Base-by-base conservation (phyloP, 2,888 invertebrate genomes). In the Pseudococcus longispinus region DNA sequence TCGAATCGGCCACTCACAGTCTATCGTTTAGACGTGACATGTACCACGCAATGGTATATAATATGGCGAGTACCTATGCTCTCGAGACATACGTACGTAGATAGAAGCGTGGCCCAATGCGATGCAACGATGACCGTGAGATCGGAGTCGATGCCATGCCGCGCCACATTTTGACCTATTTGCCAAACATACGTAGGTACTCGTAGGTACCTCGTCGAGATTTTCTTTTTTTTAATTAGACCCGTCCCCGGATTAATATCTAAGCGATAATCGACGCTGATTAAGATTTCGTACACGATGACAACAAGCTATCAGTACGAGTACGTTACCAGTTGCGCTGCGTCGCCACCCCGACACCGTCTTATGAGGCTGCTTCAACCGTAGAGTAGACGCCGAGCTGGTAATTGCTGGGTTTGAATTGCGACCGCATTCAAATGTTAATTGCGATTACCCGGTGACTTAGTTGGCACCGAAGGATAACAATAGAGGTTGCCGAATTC, bases 101-200 rank as follows among this genome's bases (percentile, higher is more conserved):
- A 80, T 37, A 44, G 80, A 80, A 80, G 80, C 80, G 80, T 80
- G 80, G 80, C 80, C 80, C n/a, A 80, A 80, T 80, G 44, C n/a
- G 4, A n/a, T 32, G 8, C 37, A 9, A 37, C 37, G 60, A 60
- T 23, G 60, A 60, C 60, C 60, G 60, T 60, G 60, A 60, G 60
- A 60, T 60, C 60, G 20, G 37, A 55, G 55, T 55, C 37, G 37
- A 37, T 37, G 37, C 37, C n/a, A n/a, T n/a, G n/a, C n/a, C n/a
- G 46, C 46, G n/a, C 2, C 5, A 23, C 5, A 23, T 60, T 60
- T 23, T 60, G 60, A 60, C 60, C 60, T 60, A 60, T 60, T 60
- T 60, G 60, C 20, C 60, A 23, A 55, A 23, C 23, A 15, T 29
- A 70, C 70, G 26, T 2, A 1, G 23, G n/a, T 80, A 32, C 8